Evolutionary conservation across 2,113 vertebrate species (phyloP), one percentile per base, ranked within the genome.

Genomic region (Pelecanus crispus): DNA sequence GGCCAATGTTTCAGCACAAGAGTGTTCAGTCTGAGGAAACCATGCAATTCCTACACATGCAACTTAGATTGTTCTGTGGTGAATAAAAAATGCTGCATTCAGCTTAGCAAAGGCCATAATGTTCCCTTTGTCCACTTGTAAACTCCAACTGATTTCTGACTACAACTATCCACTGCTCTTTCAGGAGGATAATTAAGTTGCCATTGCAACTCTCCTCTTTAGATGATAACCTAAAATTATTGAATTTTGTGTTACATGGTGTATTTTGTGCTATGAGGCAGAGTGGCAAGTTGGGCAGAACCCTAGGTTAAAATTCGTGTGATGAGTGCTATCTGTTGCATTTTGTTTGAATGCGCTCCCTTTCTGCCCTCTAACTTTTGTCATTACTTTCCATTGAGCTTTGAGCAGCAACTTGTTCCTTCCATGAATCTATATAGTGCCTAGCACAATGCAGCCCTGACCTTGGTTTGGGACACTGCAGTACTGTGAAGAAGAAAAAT

Each of bases 401-500:
- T 67, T 70, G 56, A 94, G 58, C 28, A 74, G 74, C 62, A 80
- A 18, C 38, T 84, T n/a, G 11, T 70, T 94, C 53, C 17, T 92
- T 95, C 78, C 81, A n/a, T 32, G 77, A 88, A 89, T 75, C 86
- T 42, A 0, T 36, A 36, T 16, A 86, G 28, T 52, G 28, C 67
- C 49, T 77, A 77, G 38, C 71, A 95, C 84, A 88, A 74, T 26
- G 67, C 58, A 94, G 49, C 63, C 68, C 34, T 90, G 88, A 95
- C 95, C 95, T 97, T 94, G 80, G 11, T 0, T 0, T 82, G 77
- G 80, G 88, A 91, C 88, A 92, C 73, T 87, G 88, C 65, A 92
- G 92, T 84, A 47, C 58, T 55, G 58, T 73, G 78, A 95, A 94
- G 44, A 82, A 77, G 61, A 82, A 86, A 93, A 94, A 75, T 93